Evolutionary conservation across 2,888 invertebrate species (phyloP).

Genomic region (Chrysina gloriosa): DNA sequence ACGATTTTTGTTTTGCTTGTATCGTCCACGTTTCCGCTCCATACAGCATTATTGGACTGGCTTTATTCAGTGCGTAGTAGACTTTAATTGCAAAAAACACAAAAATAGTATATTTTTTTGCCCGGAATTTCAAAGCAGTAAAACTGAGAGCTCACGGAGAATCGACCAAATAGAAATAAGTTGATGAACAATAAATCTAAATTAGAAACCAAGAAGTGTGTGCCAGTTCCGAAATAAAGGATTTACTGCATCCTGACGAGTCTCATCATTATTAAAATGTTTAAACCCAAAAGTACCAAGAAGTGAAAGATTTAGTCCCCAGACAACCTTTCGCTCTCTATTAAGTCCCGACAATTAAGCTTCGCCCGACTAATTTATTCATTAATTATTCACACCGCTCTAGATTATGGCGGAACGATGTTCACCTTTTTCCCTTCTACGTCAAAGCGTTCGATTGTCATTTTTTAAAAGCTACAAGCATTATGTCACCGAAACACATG

Average conservation of each 20-base stretch:
- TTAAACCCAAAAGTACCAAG: background rate
- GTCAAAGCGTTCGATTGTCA: background rate
- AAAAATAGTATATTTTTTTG: no score
- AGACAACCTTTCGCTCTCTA: conserved; percentile 17
- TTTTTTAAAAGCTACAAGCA: conserved; percentile 34
- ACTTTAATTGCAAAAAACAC: no score
- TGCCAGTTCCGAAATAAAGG: background rate
- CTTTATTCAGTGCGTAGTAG: no score
- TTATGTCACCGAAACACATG: conserved; percentile 33
- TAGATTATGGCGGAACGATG: background rate
- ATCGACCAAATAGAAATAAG: no score
- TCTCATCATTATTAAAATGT: background rate
- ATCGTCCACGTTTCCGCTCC: no score
- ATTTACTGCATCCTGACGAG: background rate
- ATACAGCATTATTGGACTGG: no score
- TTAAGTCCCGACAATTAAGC: conserved; percentile 23
- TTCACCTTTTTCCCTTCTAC: background rate
- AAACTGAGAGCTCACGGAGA: no score
- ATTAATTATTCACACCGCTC: conserved; percentile 27
- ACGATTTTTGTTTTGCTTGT: no score
- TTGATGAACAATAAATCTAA: no score
- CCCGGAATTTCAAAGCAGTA: no score
- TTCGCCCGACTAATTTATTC: conserved; percentile 18
- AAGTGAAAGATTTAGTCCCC: conserved; percentile 8
- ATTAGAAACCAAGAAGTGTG: no score